Conservation (phyloP, 2,113 vertebrate genomes). For the Tretioscincus oriximinensis region DNA sequence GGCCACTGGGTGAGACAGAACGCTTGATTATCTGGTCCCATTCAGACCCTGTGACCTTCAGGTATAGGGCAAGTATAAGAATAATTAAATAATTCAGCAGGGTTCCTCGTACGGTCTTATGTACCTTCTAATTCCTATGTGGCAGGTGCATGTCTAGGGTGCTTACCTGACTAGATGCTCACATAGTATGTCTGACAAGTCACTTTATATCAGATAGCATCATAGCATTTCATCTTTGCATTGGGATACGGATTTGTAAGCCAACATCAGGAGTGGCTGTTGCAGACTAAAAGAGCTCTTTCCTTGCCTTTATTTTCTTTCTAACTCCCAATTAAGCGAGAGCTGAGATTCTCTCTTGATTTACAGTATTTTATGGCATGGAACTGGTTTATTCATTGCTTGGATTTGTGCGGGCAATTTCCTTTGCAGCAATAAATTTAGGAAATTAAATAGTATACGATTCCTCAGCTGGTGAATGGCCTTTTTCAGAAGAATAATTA, state of each 20-base stretch:
- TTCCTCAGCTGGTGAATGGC: neutral
- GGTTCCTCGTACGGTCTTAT: too few relatives aligned
- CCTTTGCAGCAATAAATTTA: neutral
- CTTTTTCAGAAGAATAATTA: slow-evolving; percentile 23
- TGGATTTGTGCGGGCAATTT: neutral
- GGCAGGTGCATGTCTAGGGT: too few relatives aligned
- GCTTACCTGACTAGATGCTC: neutral
- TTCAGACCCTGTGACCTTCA: too few relatives aligned
- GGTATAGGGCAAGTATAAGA: too few relatives aligned
- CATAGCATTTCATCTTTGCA: neutral
- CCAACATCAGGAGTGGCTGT: neutral
- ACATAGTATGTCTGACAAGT: neutral
- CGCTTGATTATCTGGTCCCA: too few relatives aligned
- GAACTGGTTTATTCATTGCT: slow-evolving; percentile 1
- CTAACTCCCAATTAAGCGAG: neutral
- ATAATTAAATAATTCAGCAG: too few relatives aligned
- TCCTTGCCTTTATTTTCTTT: neutral
- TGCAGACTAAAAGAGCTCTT: neutral
- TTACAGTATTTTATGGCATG: neutral
- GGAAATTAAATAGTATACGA: slow-evolving; percentile 11
- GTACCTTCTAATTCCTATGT: too few relatives aligned
- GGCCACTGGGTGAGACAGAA: too few relatives aligned
- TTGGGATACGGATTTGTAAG: neutral
- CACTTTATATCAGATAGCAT: neutral
- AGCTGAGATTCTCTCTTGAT: slow-evolving; percentile 3